A percentile compares a stretch with the other conserved stretches of the same genome.
Evolutionary conservation across 2,888 invertebrate species (phyloP).

Genomic region (Pristionchus fissidentatus): DNA sequence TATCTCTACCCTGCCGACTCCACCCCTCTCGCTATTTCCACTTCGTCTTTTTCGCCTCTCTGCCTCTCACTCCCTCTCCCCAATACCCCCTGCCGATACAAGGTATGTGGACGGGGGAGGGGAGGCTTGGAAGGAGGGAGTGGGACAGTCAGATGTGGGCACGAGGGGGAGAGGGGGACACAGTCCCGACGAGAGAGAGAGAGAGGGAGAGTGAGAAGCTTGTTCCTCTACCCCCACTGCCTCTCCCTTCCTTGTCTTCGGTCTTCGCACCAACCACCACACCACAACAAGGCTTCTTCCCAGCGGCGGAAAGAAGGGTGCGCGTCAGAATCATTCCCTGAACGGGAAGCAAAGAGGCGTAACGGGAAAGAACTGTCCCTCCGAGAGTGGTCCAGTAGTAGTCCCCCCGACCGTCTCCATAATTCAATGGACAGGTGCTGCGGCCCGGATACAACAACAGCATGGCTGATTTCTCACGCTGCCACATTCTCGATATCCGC

Average conservation of each 20-base stretch:
- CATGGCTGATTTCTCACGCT: no score
- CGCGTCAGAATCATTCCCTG: no score
- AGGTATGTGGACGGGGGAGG: slow-evolving; percentile 2
- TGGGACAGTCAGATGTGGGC: slow-evolving; percentile 15
- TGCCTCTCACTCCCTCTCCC: slow-evolving; percentile 12
- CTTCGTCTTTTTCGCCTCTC: slow-evolving; percentile 49
- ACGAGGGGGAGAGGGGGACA: neutral
- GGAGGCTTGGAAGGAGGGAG: neutral
- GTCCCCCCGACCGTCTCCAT: no score
- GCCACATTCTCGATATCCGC: no score
- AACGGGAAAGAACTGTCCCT: no score
- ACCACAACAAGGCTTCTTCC: no score
- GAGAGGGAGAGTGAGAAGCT: neutral
- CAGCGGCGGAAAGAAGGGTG: no score
- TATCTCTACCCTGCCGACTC: slow-evolving; percentile 31
- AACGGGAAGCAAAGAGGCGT: no score
- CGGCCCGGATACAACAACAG: no score
- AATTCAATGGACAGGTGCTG: no score
- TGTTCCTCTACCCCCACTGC: neutral
- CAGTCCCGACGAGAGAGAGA: neutral
- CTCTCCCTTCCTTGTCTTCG: neutral
- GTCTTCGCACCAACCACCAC: no score
- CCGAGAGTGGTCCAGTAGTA: no score
- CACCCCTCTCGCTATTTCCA: slow-evolving; percentile 37
- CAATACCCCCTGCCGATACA: slow-evolving; percentile 12